These are phyloP conservation scores for Sula dactylatra DNA, from an alignment of 2,113 vertebrate species.

Conservation along the genomic window DNA sequence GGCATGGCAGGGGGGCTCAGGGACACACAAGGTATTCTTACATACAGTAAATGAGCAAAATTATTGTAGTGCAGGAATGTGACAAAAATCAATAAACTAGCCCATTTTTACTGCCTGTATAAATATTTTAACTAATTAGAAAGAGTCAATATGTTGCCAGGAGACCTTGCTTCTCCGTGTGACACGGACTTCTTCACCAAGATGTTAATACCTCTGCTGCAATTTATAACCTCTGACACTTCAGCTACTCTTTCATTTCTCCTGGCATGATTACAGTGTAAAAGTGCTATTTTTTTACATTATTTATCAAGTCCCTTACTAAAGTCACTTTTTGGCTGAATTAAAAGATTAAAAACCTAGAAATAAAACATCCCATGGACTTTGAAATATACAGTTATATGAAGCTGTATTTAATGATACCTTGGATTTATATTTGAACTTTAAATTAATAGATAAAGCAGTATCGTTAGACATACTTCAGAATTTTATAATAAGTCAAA, in stretches of 20 bases:
- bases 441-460: slow-evolving; percentile 51
- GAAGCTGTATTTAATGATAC: slow-evolving; percentile 58
- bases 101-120: slow-evolving; percentile 25
- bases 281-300: slow-evolving; percentile 43
- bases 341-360: slow-evolving; percentile 58
- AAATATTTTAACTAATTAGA: slow-evolving; percentile 51
- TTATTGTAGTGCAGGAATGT: neutral
- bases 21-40: neutral
- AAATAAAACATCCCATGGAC: slow-evolving; percentile 39
- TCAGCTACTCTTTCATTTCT: slow-evolving; percentile 39
- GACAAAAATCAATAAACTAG: slow-evolving; percentile 17
- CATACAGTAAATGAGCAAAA: neutral
- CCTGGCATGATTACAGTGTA: slow-evolving; percentile 29
- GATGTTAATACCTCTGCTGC: slow-evolving; percentile 23
- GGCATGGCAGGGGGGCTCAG: neutral
- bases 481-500: slow-evolving; percentile 51
- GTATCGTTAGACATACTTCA: slow-evolving; percentile 50
- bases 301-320: slow-evolving; percentile 56
- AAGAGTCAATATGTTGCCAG: neutral
- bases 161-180: neutral
- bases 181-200: neutral
- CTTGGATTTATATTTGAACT: slow-evolving; percentile 60
- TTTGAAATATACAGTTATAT: slow-evolving; percentile 49
- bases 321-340: slow-evolving; percentile 54
- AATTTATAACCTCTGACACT: slow-evolving; percentile 53